Evolutionary conservation across 2,888 invertebrate genomes (phyloP), one percentile per base, ranked within the genome.

Genomic region (Limnephilus lunatus): DNA sequence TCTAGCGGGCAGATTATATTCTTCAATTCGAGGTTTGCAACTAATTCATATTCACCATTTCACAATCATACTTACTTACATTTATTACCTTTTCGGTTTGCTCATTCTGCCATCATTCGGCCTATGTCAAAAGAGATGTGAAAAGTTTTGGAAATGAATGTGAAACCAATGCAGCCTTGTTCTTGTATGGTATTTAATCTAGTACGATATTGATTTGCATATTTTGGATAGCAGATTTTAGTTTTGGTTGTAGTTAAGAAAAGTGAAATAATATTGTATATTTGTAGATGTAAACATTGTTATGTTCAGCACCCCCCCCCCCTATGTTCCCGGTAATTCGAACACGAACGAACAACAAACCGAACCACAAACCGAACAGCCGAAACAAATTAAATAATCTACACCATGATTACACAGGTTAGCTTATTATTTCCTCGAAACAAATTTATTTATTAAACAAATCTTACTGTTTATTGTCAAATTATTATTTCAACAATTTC

Each of bases 261-360:
- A 88, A 88, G 19, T 88, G 88, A 88, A 88, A 88, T 88, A 88
- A 88, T 88, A n/a, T 88, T 88, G 35, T 88, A 88, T 53, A 68
- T 85, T 85, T 3, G 31, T 90, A 90, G 90, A 81, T 82, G 39
- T 85, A 85, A 53, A 85, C 85, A 90, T 91, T 91, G 87, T 87
- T 85, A 91, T 91, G 82, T 81, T 81, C 30, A 87, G 82, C 91
- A 91, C 91, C 81, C 81, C 86, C 91, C 81, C 81, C 86, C 39
- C 39, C 48, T 32, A 48, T 81, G 80, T 87, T 68, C 91, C 91
- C 91, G 88, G 91, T 91, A 35, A 89, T 81, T 82, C 85, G 86
- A 92, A 92, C 32, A 90, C 92, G 90, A 92, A 92, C 90, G 90
- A 92, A 90, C 85, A 82, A 87, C 35, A 44, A 80, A 82, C 81